Evolutionary conservation across 2,888 invertebrate genomes (phyloP).

Genomic region (Chydorus sphaericus): DNA sequence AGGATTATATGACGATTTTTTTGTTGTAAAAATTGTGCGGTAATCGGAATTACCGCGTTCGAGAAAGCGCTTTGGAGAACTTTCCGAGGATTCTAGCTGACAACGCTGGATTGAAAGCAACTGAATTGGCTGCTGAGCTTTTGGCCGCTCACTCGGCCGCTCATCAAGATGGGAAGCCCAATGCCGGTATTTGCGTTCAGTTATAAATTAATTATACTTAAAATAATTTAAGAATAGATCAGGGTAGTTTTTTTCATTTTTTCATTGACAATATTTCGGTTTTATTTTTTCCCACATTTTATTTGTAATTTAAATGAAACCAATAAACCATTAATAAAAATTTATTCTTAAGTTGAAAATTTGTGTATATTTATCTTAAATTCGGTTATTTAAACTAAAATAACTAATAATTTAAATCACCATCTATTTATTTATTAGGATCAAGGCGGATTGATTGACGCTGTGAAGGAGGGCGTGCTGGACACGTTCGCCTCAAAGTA

Average conservation of each 20-base stretch:
- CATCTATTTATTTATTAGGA: conserved; percentile 26
- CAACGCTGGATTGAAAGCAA: conserved; percentile 80
- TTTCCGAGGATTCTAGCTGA: conserved; percentile 87
- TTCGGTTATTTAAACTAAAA: neutral
- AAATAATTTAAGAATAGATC: no score
- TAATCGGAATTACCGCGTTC: no score
- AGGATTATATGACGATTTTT: no score
- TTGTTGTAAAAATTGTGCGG: no score
- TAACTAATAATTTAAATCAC: neutral
- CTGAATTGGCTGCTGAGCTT: conserved; percentile 71
- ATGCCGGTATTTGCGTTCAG: conserved; percentile 68
- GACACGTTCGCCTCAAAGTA: conserved; percentile 74
- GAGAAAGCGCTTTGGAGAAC: conserved; percentile 78
- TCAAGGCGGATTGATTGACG: conserved; percentile 55
- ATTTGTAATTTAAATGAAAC: no score
- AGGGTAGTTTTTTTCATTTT: no score
- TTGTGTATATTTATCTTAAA: no score
- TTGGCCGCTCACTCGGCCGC: conserved; percentile 92
- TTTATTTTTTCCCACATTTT: no score
- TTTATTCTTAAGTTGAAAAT: no score
- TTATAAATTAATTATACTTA: no score
- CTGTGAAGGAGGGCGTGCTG: conserved; percentile 56
- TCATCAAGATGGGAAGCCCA: conserved; percentile 69
- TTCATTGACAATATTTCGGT: no score
- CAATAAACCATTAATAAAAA: no score